Evolutionary conservation across 2,113 vertebrate genomes (phyloP).

Genomic region (Dicrurus megarhynchus): DNA sequence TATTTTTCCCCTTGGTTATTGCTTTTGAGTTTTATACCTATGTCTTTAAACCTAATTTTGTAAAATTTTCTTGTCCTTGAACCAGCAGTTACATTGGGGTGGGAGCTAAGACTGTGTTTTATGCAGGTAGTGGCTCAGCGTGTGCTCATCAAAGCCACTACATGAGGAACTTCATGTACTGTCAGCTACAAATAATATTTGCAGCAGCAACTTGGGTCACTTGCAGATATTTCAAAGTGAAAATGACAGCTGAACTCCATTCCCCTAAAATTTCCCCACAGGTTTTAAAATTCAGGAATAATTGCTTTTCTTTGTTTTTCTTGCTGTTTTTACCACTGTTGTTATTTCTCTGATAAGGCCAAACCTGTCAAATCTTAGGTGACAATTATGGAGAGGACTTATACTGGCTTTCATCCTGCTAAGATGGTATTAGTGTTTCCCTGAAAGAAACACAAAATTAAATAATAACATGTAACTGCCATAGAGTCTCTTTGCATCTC

Average conservation of each 20-base stretch:
- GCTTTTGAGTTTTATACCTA: neutral
- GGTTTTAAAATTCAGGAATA: neutral
- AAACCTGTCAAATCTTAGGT: neutral
- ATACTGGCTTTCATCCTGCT: neutral
- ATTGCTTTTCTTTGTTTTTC: neutral
- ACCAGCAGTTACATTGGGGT: neutral
- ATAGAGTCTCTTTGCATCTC: neutral
- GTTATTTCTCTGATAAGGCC: neutral
- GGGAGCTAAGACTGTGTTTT: neutral
- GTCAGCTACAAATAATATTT: neutral
- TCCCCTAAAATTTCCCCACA: neutral
- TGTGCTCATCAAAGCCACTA: neutral
- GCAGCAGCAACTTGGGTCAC: neutral
- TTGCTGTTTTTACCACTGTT: neutral
- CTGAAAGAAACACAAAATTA: neutral
- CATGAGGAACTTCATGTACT: neutral
- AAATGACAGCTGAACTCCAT: neutral
- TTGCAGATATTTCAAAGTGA: neutral
- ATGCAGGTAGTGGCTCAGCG: neutral
- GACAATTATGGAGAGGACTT: neutral
- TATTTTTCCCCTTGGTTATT: neutral
- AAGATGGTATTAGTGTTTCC: neutral
- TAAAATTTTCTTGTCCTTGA: neutral
- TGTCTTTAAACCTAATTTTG: neutral
- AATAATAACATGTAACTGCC: neutral